Base-by-base conservation (phyloP, 2,797 vertebrate species). In the Squalus acanthias region DNA sequence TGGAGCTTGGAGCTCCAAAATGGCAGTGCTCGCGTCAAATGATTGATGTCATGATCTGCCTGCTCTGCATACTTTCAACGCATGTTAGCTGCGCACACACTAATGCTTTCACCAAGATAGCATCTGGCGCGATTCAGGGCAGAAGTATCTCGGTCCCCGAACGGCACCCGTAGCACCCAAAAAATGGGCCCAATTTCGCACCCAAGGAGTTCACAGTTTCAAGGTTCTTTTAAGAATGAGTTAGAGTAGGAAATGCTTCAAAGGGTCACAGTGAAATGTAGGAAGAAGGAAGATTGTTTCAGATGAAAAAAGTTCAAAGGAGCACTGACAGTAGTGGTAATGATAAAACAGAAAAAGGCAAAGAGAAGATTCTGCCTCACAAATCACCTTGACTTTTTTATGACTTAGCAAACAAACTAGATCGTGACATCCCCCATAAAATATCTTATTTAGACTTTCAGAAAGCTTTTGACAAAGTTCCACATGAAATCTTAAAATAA, bases 271-370 rank as follows among this genome's bases (percentile, higher is more conserved):
- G 85, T 88, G 50, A 88, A 88, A 17, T 57, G 85, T 10, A 88
- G 50, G 22, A 88, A 88, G 20, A n/a, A 53, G 50, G 46, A 88
- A 53, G 50, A 8, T 24, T 53, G 1, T 10, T 20, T 53, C 24
- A 22, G 46, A 88, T 88, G 20, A 88, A 88, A 82, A 22, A 88
- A 88, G 53, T 88, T 57, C 24, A 2, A 53, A 53, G 46, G 85
- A 53, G 20, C 85, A 53, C 24, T 53, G 39, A 22, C 50, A 26
- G 85, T 53, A 53, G 6, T 57, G 1, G 69, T 53, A 26, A 24
- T 88, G 85, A 88, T 88, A 88, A 88, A 88, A 88, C 50, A 53
- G 85, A 24, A 53, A 87, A 87, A 24, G n/a, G n/a, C n/a, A 85
- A 79, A 85, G n/a, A 50, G 17, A 53, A 82, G 5, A 22, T 53